These are phyloP conservation scores for Thamnophis sirtalis DNA, from an alignment of 2,113 vertebrate species.

Conservation along the genomic window DNA sequence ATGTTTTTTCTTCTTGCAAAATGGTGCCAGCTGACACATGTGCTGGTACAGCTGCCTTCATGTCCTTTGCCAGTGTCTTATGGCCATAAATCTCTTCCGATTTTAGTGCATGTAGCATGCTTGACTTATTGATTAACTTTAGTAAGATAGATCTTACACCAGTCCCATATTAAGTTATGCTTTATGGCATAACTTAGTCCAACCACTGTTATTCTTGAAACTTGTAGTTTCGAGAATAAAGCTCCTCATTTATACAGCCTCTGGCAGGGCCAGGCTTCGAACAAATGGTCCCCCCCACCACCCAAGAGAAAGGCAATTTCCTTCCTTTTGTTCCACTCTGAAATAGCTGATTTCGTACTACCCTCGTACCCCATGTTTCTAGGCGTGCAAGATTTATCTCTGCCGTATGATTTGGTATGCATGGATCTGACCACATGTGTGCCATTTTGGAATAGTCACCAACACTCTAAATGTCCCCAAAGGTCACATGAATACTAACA, in stretches of 20 bases:
- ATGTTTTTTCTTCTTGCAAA: neutral
- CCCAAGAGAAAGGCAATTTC: too few relatives aligned
- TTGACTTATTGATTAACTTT: constrained; percentile 5
- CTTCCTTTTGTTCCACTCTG: neutral
- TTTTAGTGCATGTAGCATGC: neutral
- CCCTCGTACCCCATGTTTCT: neutral
- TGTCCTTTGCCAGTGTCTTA: neutral
- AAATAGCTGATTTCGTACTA: neutral
- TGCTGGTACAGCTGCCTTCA: neutral
- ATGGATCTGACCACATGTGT: neutral
- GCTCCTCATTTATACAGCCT: neutral
- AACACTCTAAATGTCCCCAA: neutral
- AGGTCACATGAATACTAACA: neutral
- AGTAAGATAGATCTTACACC: neutral
- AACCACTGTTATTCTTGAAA: constrained; percentile 6
- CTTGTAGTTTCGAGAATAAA: neutral
- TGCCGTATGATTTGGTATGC: neutral
- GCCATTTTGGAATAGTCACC: neutral
- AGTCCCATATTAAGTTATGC: neutral
- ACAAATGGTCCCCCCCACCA: neutral
- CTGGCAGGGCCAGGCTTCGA: neutral
- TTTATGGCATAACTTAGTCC: neutral
- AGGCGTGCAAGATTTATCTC: neutral
- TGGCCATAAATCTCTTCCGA: neutral
- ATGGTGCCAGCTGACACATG: neutral